These are phyloP conservation scores for Bembecia ichneumoniformis DNA, from an alignment of 2,888 invertebrate genomes.

Conservation along the genomic window DNA sequence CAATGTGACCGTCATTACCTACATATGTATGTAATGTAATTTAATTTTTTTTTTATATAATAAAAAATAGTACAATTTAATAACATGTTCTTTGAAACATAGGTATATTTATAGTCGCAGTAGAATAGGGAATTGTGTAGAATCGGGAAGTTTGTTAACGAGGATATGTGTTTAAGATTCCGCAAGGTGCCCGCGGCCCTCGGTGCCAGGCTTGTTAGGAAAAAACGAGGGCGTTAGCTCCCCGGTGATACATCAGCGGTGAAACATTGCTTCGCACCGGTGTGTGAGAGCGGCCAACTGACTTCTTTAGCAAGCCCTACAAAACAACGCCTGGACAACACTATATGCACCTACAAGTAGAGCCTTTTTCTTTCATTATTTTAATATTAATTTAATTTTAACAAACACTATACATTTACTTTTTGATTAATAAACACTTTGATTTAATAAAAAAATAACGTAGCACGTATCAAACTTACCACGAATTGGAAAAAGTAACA, in stretches of 20 bases:
- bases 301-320: slow-evolving; percentile 9
- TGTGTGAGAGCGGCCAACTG: not conserved
- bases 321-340: slow-evolving; percentile 18
- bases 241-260: slow-evolving; percentile 35
- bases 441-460: not conserved
- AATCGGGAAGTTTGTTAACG: slow-evolving; percentile 18
- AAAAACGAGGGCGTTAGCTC: slow-evolving; percentile 26
- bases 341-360: slow-evolving; percentile 6
- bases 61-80: too few species aligned
- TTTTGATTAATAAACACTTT: not conserved
- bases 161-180: slow-evolving; percentile 46
- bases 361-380: too few species aligned
- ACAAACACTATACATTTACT: too few species aligned
- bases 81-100: too few species aligned
- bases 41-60: too few species aligned
- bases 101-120: too few species aligned
- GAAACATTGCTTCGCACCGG: slow-evolving; percentile 25
- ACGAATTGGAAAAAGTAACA: too few species aligned
- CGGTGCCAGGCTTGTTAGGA: slow-evolving; percentile 36
- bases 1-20: too few species aligned
- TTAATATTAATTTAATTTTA: too few species aligned
- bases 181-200: slow-evolving; percentile 21
- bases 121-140: too few species aligned
- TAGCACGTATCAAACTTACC: too few species aligned
- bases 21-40: too few species aligned